Percentiles rank a stretch among this genome's conserved stretches.
Conservation (phyloP, 1,140 invertebrate species). For the Brachionus koreanus region DNA sequence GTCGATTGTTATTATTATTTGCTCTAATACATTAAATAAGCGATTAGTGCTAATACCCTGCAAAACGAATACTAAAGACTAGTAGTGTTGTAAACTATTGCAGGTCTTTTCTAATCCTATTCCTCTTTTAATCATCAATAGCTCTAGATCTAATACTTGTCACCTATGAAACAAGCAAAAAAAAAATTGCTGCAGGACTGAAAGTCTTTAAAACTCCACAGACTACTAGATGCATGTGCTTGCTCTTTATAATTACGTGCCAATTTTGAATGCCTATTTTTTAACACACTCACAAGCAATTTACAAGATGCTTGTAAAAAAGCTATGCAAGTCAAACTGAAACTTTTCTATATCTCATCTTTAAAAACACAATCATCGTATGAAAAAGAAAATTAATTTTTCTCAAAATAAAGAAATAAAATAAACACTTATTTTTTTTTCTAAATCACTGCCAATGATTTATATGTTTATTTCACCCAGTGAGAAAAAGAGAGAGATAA, state of each 20-base stretch:
- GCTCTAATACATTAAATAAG: constrained; percentile 17
- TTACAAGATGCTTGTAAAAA: not conserved
- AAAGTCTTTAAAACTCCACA: no score
- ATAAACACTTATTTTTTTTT: constrained; percentile 2
- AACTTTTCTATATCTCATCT: not conserved
- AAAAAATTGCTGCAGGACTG: not conserved
- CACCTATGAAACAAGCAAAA: not conserved
- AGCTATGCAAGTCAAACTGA: no score
- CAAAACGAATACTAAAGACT: not conserved
- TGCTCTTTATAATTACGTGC: not conserved
- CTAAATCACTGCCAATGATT: constrained; percentile 1
- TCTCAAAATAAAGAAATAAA: not conserved
- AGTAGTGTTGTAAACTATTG: not conserved
- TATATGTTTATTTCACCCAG: constrained; percentile 2
- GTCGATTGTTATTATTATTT: constrained; percentile 13
- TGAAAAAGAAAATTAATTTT: not conserved
- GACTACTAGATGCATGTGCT: no score
- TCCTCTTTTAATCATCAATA: not conserved
- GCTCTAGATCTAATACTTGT: not conserved
- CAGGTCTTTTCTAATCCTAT: not conserved
- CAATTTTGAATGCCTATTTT: not conserved
- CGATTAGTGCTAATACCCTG: constrained; percentile 13
- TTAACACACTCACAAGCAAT: not conserved
- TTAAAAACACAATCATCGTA: not conserved
- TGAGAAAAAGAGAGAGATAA: not conserved